A percentile compares a stretch with the other conserved stretches of the same genome.
phyloP scores from a whole-genome alignment of 2,113 vertebrate genomes.

The Monopterus albus region DNA sequence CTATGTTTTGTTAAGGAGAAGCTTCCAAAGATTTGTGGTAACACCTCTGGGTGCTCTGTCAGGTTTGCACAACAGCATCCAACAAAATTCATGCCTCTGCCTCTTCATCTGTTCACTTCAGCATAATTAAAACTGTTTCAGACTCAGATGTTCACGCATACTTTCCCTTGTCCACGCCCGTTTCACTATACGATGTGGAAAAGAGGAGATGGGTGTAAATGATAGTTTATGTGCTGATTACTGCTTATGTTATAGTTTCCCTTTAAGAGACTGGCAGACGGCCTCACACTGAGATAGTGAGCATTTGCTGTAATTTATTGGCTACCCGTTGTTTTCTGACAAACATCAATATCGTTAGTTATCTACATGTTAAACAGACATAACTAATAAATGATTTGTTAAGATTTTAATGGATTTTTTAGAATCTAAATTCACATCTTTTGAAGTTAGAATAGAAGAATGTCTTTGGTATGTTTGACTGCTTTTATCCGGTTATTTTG shows the following conservation, averaged over 20 bases:
- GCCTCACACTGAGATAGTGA: constrained; percentile 62
- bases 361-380: too few species aligned
- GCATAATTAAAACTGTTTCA: constrained; percentile 61
- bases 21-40: constrained; percentile 53
- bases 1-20: constrained; percentile 66
- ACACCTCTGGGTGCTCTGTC: constrained; percentile 70
- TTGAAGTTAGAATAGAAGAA: not conserved
- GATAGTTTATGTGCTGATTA: constrained; percentile 80
- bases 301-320: constrained; percentile 20
- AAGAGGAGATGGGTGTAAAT: constrained; percentile 60
- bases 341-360: too few species aligned
- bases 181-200: constrained; percentile 42
- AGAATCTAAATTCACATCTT: not conserved
- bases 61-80: constrained; percentile 70
- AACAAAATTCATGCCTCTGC: constrained; percentile 52
- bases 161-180: constrained; percentile 31
- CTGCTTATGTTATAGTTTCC: constrained; percentile 74
- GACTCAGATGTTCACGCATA: constrained; percentile 33
- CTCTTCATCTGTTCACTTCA: constrained; percentile 47
- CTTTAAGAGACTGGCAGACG: constrained; percentile 69
- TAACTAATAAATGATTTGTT: too few species aligned
- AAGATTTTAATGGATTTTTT: not conserved
- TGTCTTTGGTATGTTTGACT: not conserved
- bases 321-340: not conserved
- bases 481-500: not conserved